Evolutionary conservation across 2,113 vertebrate genomes (phyloP), one percentile per base, ranked within the genome.

Genomic region (Phalacrocorax carbo): DNA sequence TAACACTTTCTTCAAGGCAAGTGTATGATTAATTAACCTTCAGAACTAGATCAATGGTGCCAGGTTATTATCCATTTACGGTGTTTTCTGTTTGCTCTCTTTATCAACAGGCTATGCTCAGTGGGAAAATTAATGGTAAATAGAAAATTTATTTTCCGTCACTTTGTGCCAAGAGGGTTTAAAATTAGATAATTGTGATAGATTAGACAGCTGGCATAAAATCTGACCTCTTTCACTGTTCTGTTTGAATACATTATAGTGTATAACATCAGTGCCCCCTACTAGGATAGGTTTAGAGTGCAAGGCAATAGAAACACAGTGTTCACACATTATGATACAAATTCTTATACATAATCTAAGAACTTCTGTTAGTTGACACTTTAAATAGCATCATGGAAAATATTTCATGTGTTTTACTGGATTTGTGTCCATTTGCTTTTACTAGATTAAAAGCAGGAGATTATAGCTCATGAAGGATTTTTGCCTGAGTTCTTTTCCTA

Each of bases 101-200:
- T 92, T 94, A 88, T 79, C 77, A 83, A 44, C 69, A 60, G 44
- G 26, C 49, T 84, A 71, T 64, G 6, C 71, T 81, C 84, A 79
- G n/a, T 77, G 65, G 66, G 80, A 94, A 93, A 94, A 95, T 71
- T 49, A 95, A 97, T 60, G 52, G 54, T 75, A 94, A 95, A 90
- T 64, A 91, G 82, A 94, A 88, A 96, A 75, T 76, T 86, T 78
- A 88, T 95, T 92, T 96, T 94, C 44, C 18, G 36, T 88, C 5
- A 6, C 61, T 85, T 93, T 57, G 27, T 32, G 54, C 82, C 68
- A 91, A 65, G 30, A 77, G 82, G 40, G 36, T 83, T 84, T 88
- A 90, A 93, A 91, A 95, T 94, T 80, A 93, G 86, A 91, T 95
- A 90, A 95, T 82, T 94, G 83, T 94, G 85, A 94, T 94, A 90